Base-by-base conservation (phyloP, 2,113 vertebrate species). In the Polypterus senegalus region DNA sequence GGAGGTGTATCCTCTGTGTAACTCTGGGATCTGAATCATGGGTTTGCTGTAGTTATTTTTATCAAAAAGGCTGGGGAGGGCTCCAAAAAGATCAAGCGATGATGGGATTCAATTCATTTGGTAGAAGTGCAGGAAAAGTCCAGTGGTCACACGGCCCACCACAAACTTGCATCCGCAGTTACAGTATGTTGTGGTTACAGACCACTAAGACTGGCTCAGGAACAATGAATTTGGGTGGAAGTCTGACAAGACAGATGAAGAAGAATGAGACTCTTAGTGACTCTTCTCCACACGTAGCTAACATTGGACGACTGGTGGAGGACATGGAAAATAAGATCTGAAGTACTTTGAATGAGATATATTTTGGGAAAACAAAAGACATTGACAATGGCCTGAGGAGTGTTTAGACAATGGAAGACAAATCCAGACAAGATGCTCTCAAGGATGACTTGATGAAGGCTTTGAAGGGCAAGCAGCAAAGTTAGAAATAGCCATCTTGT, bases 51-150 rank as follows among this genome's bases (percentile, higher is more conserved):
- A 48, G 95, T 99, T 75, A 99, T 99, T 84, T 95, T 99, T 73
- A 99, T 99, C 71, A 98, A 99, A 82, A 99, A 99, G 77, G 96
- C 95, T 44, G 96, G 96, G 46, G 96, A 99, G 2, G 96, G 96
- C 76, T 98, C 94, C 73, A 99, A 99, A 86, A 99, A 99, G 83
- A 99, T 98, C 79, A 99, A 99, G 73, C 95, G 96, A 65, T 99
- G 96, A 82, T 99, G 96, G 96, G 96, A 99, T 80, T 99, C 96
- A 73, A 99, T 99, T 83, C 96, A 99, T 6, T 95, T 99, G 84
- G 96, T 99, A 74, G 95, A 99, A 81, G 96, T 99, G 79, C 96
- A 99, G 94, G 95, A 98, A 80, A 98, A 98, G 69, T 95, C 95
- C 69, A 99, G 93, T 0, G 96, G 96, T n/a, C 95, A 95, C 7